Conservation (phyloP, 2,113 vertebrate genomes). For the Leptobrachium ailaonicum region DNA sequence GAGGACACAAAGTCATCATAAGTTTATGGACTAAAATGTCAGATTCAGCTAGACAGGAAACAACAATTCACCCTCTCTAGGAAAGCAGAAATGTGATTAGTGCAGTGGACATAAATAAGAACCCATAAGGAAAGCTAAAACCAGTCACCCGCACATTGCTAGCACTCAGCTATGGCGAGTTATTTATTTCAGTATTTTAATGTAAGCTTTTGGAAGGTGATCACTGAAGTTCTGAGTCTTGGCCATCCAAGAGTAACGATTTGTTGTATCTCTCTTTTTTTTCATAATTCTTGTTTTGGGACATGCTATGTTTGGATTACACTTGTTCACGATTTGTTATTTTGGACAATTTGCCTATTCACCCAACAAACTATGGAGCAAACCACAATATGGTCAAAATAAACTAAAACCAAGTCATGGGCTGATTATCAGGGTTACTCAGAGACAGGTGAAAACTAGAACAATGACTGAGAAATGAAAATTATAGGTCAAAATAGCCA, state of each 20-base stretch:
- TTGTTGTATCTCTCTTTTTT: no score
- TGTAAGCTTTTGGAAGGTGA: slow-evolving; percentile 24
- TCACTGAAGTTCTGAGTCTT: background rate
- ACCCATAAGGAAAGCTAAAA: slow-evolving; percentile 31
- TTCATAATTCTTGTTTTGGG: no score
- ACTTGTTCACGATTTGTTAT: no score
- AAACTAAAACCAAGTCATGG: no score
- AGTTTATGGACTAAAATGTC: slow-evolving; percentile 41
- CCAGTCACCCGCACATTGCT: slow-evolving; percentile 26
- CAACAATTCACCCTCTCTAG: slow-evolving; percentile 41
- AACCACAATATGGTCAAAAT: no score
- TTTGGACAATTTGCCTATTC: no score
- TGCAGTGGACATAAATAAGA: slow-evolving; percentile 39
- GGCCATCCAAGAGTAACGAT: background rate
- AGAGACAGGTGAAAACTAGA: no score
- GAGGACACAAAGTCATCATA: background rate
- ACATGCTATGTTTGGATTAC: no score
- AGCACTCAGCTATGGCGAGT: slow-evolving; percentile 26
- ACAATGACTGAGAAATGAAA: no score
- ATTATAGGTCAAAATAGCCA: no score
- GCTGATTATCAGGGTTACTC: no score
- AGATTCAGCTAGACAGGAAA: slow-evolving; percentile 35
- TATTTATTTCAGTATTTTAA: slow-evolving; percentile 19
- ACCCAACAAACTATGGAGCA: no score
- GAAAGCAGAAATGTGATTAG: slow-evolving; percentile 33